Conservation (phyloP, 2,797 vertebrate species). For the Hipposideros larvatus region DNA sequence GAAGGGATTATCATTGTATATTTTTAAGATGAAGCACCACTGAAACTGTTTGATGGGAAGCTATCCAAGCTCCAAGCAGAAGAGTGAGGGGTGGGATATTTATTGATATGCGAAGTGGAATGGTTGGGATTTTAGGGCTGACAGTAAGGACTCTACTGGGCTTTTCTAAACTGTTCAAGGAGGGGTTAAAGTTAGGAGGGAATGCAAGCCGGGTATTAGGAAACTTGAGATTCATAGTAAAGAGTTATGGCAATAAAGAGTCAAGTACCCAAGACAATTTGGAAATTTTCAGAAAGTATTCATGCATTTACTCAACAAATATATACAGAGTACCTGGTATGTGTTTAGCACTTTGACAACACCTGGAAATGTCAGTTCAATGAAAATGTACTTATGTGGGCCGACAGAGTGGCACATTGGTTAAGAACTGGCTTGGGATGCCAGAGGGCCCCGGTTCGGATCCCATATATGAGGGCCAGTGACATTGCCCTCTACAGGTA, state of each 20-base stretch:
- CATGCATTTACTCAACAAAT: neutral
- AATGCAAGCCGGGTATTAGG: neutral
- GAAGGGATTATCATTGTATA: neutral
- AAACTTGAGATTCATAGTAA: neutral
- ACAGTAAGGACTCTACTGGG: neutral
- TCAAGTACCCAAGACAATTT: neutral
- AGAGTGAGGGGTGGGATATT: neutral
- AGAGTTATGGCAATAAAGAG: neutral
- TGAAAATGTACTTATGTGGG: neutral
- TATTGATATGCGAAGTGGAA: neutral
- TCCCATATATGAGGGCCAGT: no score
- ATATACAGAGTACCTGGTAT: neutral
- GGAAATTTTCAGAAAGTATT: neutral
- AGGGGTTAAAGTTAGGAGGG: neutral
- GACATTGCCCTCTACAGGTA: no score
- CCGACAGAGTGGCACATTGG: no score
- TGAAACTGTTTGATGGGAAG: neutral
- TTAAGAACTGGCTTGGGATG: no score
- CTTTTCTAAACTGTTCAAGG: neutral
- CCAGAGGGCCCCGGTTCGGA: no score
- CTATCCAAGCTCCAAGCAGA: neutral
- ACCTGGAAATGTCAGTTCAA: neutral
- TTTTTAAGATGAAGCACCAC: neutral
- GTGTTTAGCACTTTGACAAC: neutral
- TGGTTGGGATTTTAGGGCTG: neutral